These are phyloP conservation scores for Cerastis rubricosa DNA, from an alignment of 2,888 invertebrate genomes.

Conservation along the genomic window DNA sequence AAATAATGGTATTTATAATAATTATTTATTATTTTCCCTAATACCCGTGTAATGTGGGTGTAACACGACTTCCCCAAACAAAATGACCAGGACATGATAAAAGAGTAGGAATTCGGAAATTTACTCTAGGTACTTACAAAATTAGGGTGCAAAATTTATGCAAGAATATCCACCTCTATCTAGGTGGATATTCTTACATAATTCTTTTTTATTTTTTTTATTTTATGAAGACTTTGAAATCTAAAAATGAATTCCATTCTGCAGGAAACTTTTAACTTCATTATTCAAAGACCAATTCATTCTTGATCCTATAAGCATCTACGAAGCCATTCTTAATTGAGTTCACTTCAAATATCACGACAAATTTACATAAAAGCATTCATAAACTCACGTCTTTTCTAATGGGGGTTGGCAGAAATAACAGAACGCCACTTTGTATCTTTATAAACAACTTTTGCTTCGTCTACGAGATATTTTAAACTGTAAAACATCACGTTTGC, in stretches of 20 bases:
- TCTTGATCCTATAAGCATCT: background rate
- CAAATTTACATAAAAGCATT: background rate
- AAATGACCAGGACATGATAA: background rate
- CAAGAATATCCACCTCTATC: background rate
- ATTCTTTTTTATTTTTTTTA: too few species aligned
- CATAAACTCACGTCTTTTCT: background rate
- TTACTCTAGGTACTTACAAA: background rate
- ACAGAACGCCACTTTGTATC: background rate
- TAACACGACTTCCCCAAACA: background rate
- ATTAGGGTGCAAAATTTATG: background rate
- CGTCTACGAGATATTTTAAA: background rate
- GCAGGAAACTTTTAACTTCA: background rate
- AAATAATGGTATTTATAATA: background rate
- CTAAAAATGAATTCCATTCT: background rate
- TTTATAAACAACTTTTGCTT: background rate
- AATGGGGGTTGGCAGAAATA: background rate
- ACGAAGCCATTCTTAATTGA: background rate
- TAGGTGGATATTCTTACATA: too few species aligned
- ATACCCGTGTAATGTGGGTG: background rate
- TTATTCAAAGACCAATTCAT: slow-evolving; percentile 6
- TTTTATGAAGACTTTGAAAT: too few species aligned
- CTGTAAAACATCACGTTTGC: slow-evolving; percentile 6
- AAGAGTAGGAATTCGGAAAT: background rate
- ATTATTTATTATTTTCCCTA: background rate
- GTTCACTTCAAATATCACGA: background rate